Evolutionary conservation across 2,797 vertebrate species (phyloP).

Genomic region (Pygocentrus nattereri): DNA sequence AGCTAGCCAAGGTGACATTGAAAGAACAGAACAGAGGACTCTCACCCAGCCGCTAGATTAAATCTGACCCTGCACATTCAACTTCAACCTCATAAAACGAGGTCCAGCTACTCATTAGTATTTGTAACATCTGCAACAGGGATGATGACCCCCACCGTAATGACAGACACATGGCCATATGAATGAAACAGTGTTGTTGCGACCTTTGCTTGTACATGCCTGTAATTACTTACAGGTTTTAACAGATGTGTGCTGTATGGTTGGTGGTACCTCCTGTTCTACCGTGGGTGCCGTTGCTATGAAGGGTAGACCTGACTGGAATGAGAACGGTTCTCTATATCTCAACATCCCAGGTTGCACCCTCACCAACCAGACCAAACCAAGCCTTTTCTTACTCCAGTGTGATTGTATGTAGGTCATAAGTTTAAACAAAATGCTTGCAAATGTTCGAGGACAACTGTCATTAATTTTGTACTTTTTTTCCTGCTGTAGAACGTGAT

Average conservation of each 20-base stretch:
- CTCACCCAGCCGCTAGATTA: slow-evolving; percentile 62
- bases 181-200: slow-evolving; percentile 74
- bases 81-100: slow-evolving; percentile 85
- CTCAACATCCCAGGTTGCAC: not conserved
- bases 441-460: too few relatives aligned
- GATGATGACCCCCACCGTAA: slow-evolving; percentile 76
- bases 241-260: not conserved
- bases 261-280: not conserved
- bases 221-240: slow-evolving; percentile 10
- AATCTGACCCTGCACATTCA: slow-evolving; percentile 76
- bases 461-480: too few relatives aligned
- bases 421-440: too few relatives aligned
- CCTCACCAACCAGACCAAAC: not conserved
- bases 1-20: slow-evolving; percentile 68
- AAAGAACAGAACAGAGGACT: slow-evolving; percentile 59
- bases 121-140: slow-evolving; percentile 82
- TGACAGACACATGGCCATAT: slow-evolving; percentile 79
- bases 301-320: not conserved
- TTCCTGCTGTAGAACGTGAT: too few relatives aligned
- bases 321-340: not conserved
- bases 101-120: slow-evolving; percentile 81
- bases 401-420: too few relatives aligned
- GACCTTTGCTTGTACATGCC: slow-evolving; percentile 38
- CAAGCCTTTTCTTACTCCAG: too few relatives aligned
- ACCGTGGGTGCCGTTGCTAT: not conserved